Evolutionary conservation across 2,888 invertebrate species (phyloP).

Genomic region (Siphlonurus alternatus): DNA sequence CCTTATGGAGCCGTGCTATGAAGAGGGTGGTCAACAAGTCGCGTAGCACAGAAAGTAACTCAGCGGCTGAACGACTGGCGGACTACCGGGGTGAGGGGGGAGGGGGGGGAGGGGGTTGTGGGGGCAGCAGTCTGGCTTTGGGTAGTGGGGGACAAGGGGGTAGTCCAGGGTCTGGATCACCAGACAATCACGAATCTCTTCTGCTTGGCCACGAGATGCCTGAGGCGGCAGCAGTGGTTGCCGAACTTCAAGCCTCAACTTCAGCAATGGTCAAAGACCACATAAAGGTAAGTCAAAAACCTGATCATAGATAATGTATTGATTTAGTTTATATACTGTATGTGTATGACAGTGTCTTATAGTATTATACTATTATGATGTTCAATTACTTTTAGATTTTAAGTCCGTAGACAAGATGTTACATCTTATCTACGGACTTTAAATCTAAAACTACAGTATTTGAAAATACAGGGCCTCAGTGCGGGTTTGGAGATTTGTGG

Average conservation of each 20-base stretch:
- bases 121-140: not conserved
- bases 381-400: no score
- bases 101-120: slow-evolving; percentile 10
- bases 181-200: slow-evolving; percentile 13
- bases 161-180: slow-evolving; percentile 17
- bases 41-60: slow-evolving; percentile 20
- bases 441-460: no score
- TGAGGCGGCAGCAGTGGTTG: slow-evolving; percentile 23
- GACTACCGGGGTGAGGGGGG: slow-evolving; percentile 23
- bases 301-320: not conserved
- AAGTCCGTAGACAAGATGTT: no score
- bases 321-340: not conserved
- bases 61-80: slow-evolving; percentile 25
- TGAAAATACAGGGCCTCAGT: no score
- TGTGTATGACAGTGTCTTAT: no score
- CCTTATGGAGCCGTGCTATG: slow-evolving; percentile 13
- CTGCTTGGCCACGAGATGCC: slow-evolving; percentile 23
- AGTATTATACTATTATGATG: no score
- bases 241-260: slow-evolving; percentile 11
- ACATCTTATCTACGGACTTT: no score
- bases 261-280: slow-evolving; percentile 39
- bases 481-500: no score
- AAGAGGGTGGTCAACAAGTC: slow-evolving; percentile 18
- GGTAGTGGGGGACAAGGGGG: slow-evolving; percentile 5
- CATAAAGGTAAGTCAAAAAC: slow-evolving; percentile 24